These are phyloP conservation scores for Mus caroli DNA, from an alignment of 2,797 vertebrate genomes.

Conservation along the genomic window DNA sequence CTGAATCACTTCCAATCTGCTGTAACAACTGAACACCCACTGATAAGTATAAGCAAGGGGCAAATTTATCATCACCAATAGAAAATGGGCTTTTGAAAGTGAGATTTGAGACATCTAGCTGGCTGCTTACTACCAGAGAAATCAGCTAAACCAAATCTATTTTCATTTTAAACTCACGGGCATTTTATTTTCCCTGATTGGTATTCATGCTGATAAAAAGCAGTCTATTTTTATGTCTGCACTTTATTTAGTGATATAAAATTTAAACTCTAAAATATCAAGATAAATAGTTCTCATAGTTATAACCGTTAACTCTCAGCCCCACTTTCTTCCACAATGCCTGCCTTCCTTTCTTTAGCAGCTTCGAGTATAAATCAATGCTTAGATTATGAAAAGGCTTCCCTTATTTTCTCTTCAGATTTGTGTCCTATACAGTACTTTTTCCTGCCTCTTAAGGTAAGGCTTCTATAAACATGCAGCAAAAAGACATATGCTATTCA, in stretches of 20 bases:
- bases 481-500: background rate
- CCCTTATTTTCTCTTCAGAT: constrained; percentile 9
- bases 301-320: constrained; percentile 60
- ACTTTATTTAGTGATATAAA: constrained; percentile 71
- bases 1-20: constrained; percentile 80
- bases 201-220: constrained; percentile 71
- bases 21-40: constrained; percentile 82
- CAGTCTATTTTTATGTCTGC: constrained; percentile 43
- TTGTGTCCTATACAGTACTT: background rate
- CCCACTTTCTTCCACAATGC: background rate
- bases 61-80: constrained; percentile 82
- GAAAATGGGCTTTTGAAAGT: constrained; percentile 82
- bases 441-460: constrained; percentile 62
- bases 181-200: constrained; percentile 76
- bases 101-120: constrained; percentile 76
- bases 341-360: background rate
- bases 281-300: constrained; percentile 64
- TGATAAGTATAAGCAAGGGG: constrained; percentile 81
- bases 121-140: constrained; percentile 65
- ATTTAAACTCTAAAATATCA: constrained; percentile 72
- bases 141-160: constrained; percentile 78
- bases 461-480: constrained; percentile 49
- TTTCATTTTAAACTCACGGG: constrained; percentile 74
- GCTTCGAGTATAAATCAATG: constrained; percentile 40
- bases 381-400: constrained; percentile 5